These are phyloP conservation scores for Drosophila navojoa DNA, from an alignment of 1,140 invertebrate genomes.

Conservation along the genomic window DNA sequence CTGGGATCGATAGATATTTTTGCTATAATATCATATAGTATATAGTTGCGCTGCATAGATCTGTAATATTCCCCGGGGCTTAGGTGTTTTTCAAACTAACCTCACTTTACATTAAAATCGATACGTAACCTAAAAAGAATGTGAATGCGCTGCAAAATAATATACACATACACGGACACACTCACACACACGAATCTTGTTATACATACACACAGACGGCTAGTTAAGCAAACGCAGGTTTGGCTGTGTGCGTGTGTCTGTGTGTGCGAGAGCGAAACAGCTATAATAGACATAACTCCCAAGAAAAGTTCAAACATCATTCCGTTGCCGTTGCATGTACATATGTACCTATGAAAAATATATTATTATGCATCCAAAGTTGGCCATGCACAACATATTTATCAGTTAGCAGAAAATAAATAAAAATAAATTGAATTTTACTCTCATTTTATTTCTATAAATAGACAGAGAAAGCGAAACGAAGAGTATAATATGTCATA, in stretches of 20 bases:
- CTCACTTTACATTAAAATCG: slow-evolving; percentile 72
- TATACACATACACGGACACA: slow-evolving; percentile 59
- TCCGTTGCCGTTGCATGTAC: not conserved
- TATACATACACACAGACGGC: slow-evolving; percentile 33
- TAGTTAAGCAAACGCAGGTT: slow-evolving; percentile 26
- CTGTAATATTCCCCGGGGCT: slow-evolving; percentile 10
- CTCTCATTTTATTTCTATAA: not conserved
- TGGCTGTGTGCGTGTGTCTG: slow-evolving; percentile 13
- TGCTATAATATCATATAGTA: not conserved
- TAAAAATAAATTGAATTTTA: too few species aligned
- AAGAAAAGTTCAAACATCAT: slow-evolving; percentile 25
- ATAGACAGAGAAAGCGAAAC: not conserved
- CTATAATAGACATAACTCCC: slow-evolving; percentile 63
- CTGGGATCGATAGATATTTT: slow-evolving; percentile 17
- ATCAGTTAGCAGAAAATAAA: not conserved
- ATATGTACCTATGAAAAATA: not conserved
- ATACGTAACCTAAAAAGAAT: slow-evolving; percentile 82
- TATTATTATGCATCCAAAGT: not conserved
- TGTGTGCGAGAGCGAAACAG: slow-evolving; percentile 51
- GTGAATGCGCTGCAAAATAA: slow-evolving; percentile 66
- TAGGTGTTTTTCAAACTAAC: slow-evolving; percentile 63
- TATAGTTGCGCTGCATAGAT: slow-evolving; percentile 1
- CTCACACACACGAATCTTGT: slow-evolving; percentile 50
- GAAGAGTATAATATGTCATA: not conserved
- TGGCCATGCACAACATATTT: slow-evolving; percentile 8